These are phyloP conservation scores for Oreochromis niloticus DNA, from an alignment of 2,113 vertebrate genomes.

Conservation along the genomic window DNA sequence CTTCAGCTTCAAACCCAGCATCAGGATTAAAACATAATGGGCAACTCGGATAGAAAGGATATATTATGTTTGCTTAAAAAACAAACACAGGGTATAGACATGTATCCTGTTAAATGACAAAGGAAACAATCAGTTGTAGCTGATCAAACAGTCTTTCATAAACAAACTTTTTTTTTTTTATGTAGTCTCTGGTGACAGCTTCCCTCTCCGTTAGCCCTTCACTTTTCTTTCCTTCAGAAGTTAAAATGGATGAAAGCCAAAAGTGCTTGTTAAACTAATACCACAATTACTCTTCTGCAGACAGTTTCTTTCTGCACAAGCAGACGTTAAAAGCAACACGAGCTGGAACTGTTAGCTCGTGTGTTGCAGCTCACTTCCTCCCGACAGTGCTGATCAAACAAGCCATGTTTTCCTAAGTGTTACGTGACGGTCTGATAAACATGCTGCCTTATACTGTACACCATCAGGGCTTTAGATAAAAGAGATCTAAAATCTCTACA, in stretches of 20 bases:
- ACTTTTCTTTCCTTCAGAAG: neutral
- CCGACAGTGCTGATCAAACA: slow-evolving; percentile 22
- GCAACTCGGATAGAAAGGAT: neutral
- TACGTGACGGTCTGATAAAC: slow-evolving; percentile 11
- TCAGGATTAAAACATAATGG: neutral
- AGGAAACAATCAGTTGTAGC: neutral
- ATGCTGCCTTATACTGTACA: neutral
- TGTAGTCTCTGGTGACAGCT: neutral
- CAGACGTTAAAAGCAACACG: slow-evolving; percentile 1
- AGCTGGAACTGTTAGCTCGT: neutral
- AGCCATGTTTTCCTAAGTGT: slow-evolving; percentile 8
- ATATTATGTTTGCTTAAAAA: neutral
- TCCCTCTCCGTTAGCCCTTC: neutral
- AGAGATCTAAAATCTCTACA: neutral
- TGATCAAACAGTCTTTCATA: neutral
- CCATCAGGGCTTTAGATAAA: slow-evolving; percentile 17
- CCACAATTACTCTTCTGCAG: slow-evolving; percentile 6
- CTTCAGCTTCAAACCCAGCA: neutral
- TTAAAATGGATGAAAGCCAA: slow-evolving; percentile 41
- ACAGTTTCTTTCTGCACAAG: neutral
- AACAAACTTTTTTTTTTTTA: neutral
- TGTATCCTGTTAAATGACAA: neutral
- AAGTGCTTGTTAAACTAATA: slow-evolving; percentile 37
- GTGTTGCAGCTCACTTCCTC: neutral
- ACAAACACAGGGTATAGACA: rapidly evolving